phyloP scores from a whole-genome alignment of 1,140 invertebrate genomes.

The Delia radicum region DNA sequence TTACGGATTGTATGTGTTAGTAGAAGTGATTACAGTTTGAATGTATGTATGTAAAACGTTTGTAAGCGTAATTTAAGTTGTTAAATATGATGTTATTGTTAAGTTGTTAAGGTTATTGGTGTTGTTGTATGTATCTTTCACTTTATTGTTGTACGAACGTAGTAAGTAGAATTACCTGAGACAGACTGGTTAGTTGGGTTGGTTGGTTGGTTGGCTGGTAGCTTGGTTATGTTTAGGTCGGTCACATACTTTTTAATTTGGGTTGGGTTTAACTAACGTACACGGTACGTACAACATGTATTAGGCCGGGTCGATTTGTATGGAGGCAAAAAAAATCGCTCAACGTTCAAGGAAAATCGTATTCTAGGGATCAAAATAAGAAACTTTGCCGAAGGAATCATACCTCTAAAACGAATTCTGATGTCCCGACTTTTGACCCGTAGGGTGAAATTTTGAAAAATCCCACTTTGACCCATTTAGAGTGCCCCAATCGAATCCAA shows the following conservation, averaged over 20 bases:
- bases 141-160: background rate
- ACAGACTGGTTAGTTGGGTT: background rate
- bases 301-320: no score
- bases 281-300: background rate
- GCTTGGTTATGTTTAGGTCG: background rate
- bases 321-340: no score
- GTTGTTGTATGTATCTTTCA: no score
- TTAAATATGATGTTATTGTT: background rate
- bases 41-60: background rate
- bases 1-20: background rate
- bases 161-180: background rate
- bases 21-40: background rate
- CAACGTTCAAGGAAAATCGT: no score
- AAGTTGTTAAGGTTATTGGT: background rate
- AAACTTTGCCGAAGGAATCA: no score
- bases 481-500: no score
- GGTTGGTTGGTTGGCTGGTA: background rate
- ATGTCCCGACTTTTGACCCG: no score
- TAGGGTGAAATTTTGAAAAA: no score
- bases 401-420: no score
- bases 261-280: background rate
- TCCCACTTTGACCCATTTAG: no score
- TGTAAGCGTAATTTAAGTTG: background rate
- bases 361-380: no score
- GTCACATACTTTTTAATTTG: conserved; percentile 1